Percentiles rank a stretch among this genome's conserved stretches.
These are phyloP conservation scores for Ambastaia sidthimunki DNA, from an alignment of 2,797 vertebrate genomes.

Conservation along the genomic window DNA sequence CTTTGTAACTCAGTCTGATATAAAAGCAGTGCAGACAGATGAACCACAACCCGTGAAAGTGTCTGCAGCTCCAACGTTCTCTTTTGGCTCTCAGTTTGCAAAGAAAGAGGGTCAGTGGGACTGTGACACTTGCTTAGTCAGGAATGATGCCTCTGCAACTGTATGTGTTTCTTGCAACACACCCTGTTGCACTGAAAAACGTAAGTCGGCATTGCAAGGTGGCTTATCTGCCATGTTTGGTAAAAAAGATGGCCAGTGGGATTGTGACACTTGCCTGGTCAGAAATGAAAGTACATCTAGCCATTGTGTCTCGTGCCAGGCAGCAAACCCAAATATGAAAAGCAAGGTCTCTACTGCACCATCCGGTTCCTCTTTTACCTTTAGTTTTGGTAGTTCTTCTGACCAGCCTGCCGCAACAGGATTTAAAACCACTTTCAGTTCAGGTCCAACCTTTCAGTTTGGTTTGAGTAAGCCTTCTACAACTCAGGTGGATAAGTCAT, in stretches of 20 bases:
- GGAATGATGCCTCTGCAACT: conserved; percentile 69
- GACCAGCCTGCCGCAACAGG: conserved; percentile 77
- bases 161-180: conserved; percentile 65
- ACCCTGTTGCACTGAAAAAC: conserved; percentile 43
- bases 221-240: conserved; percentile 63
- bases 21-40: conserved; percentile 64
- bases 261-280: conserved; percentile 75
- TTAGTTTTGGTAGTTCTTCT: conserved; percentile 67
- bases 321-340: conserved; percentile 79
- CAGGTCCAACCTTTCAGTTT: conserved; percentile 84
- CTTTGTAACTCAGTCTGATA: conserved; percentile 71
- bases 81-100: conserved; percentile 55
- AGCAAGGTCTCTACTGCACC: conserved; percentile 58
- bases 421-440: conserved; percentile 79
- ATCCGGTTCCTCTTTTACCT: conserved; percentile 71
- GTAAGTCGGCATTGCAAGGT: conserved; percentile 31
- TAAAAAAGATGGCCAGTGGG: conserved; percentile 77
- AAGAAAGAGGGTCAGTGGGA: conserved; percentile 85
- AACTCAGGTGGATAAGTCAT: conserved; percentile 66
- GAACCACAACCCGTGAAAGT: conserved; percentile 38
- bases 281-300: conserved; percentile 76
- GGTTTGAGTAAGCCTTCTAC: conserved; percentile 78
- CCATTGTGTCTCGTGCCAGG: conserved; percentile 82
- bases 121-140: conserved; percentile 83
- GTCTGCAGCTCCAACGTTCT: conserved; percentile 44